Conservation (phyloP, 2,888 invertebrate species). For the Erebia epiphron region DNA sequence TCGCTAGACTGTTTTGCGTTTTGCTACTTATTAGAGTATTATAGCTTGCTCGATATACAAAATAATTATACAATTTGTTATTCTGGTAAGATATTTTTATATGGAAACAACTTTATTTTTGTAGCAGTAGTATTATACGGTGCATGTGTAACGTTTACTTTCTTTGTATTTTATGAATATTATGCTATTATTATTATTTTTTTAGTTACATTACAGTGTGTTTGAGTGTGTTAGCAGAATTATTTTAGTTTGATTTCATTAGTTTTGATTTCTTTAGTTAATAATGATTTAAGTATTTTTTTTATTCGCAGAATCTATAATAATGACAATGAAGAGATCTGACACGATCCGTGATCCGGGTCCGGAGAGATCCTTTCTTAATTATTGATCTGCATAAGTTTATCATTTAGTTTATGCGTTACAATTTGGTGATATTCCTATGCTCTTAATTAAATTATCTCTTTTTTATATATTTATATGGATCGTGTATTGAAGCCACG, state of each 20-base stretch:
- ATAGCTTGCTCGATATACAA: conserved; percentile 74
- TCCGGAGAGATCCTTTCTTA: conserved; percentile 56
- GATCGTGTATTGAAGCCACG: conserved; percentile 70
- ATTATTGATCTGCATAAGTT: conserved; percentile 75
- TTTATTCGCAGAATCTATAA: conserved; percentile 75
- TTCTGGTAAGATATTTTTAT: conserved; percentile 81
- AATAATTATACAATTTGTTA: conserved; percentile 79
- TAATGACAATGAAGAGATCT: conserved; percentile 85
- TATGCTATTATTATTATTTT: conserved; percentile 68
- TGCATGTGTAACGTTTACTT: conserved; percentile 79
- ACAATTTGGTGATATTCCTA: conserved; percentile 74
- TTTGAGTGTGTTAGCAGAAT: conserved; percentile 81
- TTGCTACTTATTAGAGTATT: conserved; percentile 74
- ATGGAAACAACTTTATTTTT: conserved; percentile 78
- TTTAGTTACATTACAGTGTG: conserved; percentile 77
- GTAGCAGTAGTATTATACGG: conserved; percentile 77
- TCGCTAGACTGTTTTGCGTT: conserved; percentile 66
- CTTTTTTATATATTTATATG: conserved; percentile 43
- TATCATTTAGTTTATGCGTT: conserved; percentile 62
- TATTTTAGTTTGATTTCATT: conserved; percentile 80
- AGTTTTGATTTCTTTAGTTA: conserved; percentile 74
- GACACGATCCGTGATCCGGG: conserved; percentile 61
- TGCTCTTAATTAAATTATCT: conserved; percentile 55
- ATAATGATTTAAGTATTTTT: conserved; percentile 79
- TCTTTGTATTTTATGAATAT: conserved; percentile 73